These are phyloP conservation scores for Maniola hyperantus DNA, from an alignment of 2,888 invertebrate species.

Conservation along the genomic window DNA sequence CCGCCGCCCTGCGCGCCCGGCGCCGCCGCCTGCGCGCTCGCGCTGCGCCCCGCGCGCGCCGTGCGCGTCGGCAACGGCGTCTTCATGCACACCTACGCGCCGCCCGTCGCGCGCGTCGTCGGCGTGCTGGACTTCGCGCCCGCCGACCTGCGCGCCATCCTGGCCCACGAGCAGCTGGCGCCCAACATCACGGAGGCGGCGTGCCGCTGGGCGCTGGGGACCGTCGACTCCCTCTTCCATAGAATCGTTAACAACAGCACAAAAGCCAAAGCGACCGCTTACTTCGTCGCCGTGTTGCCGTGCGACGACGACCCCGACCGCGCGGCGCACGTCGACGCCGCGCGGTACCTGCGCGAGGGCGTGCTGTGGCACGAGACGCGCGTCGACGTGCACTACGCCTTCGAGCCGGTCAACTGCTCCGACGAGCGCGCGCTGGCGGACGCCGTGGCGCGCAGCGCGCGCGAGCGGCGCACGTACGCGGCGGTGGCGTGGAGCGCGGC, in stretches of 20 bases:
- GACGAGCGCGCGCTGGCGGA: slow-evolving; percentile 19
- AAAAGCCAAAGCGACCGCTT: background rate
- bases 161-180: slow-evolving; percentile 24
- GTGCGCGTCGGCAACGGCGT: slow-evolving; percentile 35
- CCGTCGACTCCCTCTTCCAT: slow-evolving; percentile 13
- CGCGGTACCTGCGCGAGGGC: background rate
- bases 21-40: slow-evolving; percentile 24
- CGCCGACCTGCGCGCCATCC: slow-evolving; percentile 28
- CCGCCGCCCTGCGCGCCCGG: slow-evolving; percentile 24
- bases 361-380: background rate
- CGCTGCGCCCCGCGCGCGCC: background rate
- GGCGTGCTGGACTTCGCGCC: slow-evolving; percentile 14
- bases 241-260: background rate
- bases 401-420: slow-evolving; percentile 31
- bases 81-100: slow-evolving; percentile 27
- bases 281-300: slow-evolving; percentile 12
- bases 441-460: slow-evolving; percentile 15
- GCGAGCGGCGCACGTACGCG: slow-evolving; percentile 1
- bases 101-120: slow-evolving; percentile 26
- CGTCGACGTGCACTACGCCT: background rate
- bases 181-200: slow-evolving; percentile 28
- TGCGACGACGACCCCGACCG: slow-evolving; percentile 24
- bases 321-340: background rate
- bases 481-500: slow-evolving; percentile 33
- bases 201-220: slow-evolving; percentile 34